Base-by-base conservation (phyloP, 2,888 invertebrate genomes). In the Synergus umbraculus region DNA sequence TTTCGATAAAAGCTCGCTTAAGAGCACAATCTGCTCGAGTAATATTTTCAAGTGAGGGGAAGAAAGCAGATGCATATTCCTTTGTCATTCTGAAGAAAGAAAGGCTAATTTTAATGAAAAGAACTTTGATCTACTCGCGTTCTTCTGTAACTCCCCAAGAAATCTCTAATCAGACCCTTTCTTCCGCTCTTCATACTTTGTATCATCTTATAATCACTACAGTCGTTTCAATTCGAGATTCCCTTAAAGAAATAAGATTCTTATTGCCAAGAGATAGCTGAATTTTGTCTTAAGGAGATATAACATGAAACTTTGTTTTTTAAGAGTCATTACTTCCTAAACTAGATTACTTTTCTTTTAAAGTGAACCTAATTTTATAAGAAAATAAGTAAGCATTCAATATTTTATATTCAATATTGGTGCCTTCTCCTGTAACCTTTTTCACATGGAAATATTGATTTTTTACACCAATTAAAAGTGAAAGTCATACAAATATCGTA, bases 1-100 rank as follows among this genome's bases (percentile, higher is more conserved):
- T 67, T 46, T 67, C 67, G 46, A 67, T 67, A 67, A 67, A 67
- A 67, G 67, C 46, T 46, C 46, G 5, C 44, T 54, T 69, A 69
- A 69, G 49, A 69, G 22, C 49, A 49, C 37, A 69, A 67, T 49
- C 29, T 69, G 29, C 44, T 37, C 29, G 8, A 29, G 49, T 54
- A 54, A 37, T 73, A 22, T 73, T 73, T 73, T 54, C 54, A 37
- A 73, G 54, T 73, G 54, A 54, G 29, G 29, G 29, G 49, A 54
- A 54, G 54, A 54, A 54, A 73, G 8, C 37, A 37, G 29, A 54
- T 73, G 37, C 54, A 73, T 54, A 49, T 46, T 15, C n/a, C 37
- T 73, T 73, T n/a, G 49, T 54, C 73, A 54, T 54, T 37, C 37
- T 54, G 29, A 15, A 54, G 49, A 5, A 54, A 49, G 15, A 49